These are phyloP conservation scores for Phocoena phocoena DNA, from an alignment of 2,113 vertebrate species.

Conservation along the genomic window DNA sequence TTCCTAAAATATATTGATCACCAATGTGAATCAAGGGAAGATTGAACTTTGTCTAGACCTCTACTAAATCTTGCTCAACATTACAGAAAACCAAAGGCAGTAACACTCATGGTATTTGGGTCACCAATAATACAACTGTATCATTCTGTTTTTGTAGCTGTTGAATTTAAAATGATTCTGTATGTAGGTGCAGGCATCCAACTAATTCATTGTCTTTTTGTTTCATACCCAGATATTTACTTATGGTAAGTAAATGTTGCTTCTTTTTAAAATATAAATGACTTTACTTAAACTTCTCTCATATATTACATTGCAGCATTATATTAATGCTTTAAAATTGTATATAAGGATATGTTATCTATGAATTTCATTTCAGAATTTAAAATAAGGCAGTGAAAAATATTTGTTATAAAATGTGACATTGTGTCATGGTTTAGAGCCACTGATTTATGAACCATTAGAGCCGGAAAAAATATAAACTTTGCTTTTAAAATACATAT, in stretches of 20 bases:
- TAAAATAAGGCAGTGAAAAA: constrained; percentile 26
- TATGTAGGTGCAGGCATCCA: neutral
- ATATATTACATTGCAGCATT: neutral
- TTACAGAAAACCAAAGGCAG: neutral
- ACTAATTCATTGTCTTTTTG: neutral
- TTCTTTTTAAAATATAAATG: constrained; percentile 22
- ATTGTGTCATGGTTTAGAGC: neutral
- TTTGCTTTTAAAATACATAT: constrained; percentile 34
- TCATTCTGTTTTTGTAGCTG: neutral
- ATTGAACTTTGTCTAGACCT: neutral
- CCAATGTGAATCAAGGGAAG: neutral
- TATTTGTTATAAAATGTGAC: constrained; percentile 32
- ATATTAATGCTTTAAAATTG: neutral
- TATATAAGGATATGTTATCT: neutral
- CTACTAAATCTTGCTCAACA: neutral
- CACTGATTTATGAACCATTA: neutral
- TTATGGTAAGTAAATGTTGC: neutral
- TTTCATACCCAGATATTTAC: neutral
- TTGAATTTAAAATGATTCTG: constrained; percentile 25
- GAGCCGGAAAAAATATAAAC: neutral
- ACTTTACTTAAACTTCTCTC: neutral
- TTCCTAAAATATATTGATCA: neutral
- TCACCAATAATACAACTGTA: neutral
- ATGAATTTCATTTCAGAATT: constrained; percentile 35
- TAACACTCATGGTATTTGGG: neutral